Percentiles rank a stretch among this genome's conserved stretches.
Evolutionary conservation across 2,113 vertebrate species (phyloP).

Genomic region (Plestiodon gilberti): DNA sequence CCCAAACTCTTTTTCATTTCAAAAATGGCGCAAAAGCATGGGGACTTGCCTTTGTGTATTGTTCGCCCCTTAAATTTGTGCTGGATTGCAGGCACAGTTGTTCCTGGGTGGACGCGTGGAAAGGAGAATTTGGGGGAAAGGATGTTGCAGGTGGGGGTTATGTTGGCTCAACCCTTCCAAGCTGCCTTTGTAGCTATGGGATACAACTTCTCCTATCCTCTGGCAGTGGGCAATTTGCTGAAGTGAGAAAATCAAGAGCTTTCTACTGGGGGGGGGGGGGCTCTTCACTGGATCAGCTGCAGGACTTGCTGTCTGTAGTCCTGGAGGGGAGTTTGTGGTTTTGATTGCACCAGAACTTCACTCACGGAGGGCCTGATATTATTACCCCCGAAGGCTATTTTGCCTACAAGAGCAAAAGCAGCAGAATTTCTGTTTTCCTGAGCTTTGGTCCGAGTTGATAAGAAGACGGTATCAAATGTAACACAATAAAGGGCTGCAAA

Average conservation of each 20-base stretch:
- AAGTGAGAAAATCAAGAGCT: neutral
- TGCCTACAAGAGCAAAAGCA: constrained; percentile 13
- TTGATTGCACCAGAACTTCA: neutral
- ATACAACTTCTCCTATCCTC: neutral
- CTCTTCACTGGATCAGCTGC: neutral
- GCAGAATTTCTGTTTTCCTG: neutral
- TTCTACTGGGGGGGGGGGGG: constrained; percentile 13
- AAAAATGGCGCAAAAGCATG: neutral
- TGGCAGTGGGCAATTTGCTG: neutral
- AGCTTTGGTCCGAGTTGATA: neutral
- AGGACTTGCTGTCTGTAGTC: neutral
- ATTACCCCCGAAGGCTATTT: constrained; percentile 35
- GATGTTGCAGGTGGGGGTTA: neutral
- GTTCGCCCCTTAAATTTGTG: neutral
- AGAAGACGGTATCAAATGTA: constrained; percentile 23
- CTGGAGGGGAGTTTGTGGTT: neutral
- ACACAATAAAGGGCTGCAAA: constrained; percentile 27
- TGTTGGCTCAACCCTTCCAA: neutral
- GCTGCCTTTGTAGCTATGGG: constrained; percentile 9
- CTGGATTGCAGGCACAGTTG: neutral
- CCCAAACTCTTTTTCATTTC: neutral
- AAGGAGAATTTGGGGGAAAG: neutral
- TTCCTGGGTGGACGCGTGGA: neutral
- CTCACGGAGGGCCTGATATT: neutral
- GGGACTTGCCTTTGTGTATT: neutral